phyloP scores from a whole-genome alignment of 1,140 invertebrate genomes.

The Trinorchestia longiramus region DNA sequence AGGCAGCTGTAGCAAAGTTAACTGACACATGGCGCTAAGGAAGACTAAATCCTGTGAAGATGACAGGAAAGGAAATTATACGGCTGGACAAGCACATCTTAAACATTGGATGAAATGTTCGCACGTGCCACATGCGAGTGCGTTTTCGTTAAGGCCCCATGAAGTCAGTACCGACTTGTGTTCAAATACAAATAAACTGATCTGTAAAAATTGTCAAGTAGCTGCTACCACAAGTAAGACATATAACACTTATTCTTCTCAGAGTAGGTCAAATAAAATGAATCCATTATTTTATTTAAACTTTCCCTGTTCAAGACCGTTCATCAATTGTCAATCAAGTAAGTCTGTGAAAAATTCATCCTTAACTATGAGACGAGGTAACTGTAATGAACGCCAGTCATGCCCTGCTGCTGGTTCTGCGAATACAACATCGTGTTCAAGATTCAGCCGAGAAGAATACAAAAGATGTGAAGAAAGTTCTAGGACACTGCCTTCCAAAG shows the following conservation, averaged over 20 bases:
- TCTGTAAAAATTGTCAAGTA: background rate
- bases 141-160: background rate
- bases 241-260: background rate
- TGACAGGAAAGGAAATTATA: background rate
- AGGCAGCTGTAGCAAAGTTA: conserved; percentile 36
- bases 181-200: conserved; percentile 18
- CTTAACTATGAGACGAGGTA: background rate
- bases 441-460: background rate
- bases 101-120: background rate
- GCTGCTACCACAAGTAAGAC: background rate
- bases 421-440: background rate
- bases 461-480: background rate
- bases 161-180: conserved; percentile 41
- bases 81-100: background rate
- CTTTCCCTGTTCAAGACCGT: background rate
- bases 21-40: conserved; percentile 26
- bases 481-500: background rate
- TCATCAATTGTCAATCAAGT: background rate
- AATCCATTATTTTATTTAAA: background rate
- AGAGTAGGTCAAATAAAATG: background rate
- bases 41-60: conserved; percentile 36
- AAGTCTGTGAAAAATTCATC: background rate
- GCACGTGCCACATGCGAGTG: background rate
- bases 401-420: background rate
- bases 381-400: background rate